Percentiles rank a stretch among this genome's conserved stretches.
Conservation (phyloP, 2,888 invertebrate species). For the Drosophila borealis region DNA sequence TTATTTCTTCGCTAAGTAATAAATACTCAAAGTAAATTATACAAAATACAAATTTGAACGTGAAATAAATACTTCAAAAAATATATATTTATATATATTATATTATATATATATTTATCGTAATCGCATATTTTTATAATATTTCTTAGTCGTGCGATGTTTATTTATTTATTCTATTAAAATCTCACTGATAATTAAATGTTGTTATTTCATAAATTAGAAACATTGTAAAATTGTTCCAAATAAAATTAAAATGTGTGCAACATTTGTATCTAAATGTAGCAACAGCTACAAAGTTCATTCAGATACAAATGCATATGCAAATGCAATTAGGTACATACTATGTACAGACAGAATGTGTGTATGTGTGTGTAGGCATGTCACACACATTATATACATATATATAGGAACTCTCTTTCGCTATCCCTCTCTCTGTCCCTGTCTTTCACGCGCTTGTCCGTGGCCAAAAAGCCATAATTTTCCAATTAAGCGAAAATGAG, state of each 20-base stretch:
- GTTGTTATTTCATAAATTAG: slow-evolving; percentile 2
- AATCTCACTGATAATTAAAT: slow-evolving; percentile 1
- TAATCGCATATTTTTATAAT: not conserved
- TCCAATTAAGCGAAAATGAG: slow-evolving; percentile 85
- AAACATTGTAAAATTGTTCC: slow-evolving; percentile 13
- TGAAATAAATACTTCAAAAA: no score
- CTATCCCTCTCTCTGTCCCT: not conserved
- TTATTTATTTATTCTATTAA: not conserved
- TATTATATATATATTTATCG: no score
- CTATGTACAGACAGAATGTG: not conserved
- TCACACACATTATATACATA: slow-evolving; percentile 1
- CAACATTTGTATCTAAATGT: slow-evolving; percentile 46
- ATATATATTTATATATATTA: no score
- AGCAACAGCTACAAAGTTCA: slow-evolving; percentile 33
- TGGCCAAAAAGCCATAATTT: slow-evolving; percentile 83
- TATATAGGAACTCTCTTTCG: not conserved
- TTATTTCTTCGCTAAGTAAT: no score
- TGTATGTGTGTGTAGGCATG: not conserved
- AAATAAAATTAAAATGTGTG: slow-evolving; percentile 37
- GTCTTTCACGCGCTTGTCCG: slow-evolving; percentile 31
- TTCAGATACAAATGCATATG: slow-evolving; percentile 42
- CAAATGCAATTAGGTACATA: slow-evolving; percentile 45
- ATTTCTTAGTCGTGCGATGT: not conserved
- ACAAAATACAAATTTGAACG: no score
- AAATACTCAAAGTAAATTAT: no score